Evolutionary conservation across 2,888 invertebrate species (phyloP), one percentile per base, ranked within the genome.

Genomic region (Polia nebulosa): DNA sequence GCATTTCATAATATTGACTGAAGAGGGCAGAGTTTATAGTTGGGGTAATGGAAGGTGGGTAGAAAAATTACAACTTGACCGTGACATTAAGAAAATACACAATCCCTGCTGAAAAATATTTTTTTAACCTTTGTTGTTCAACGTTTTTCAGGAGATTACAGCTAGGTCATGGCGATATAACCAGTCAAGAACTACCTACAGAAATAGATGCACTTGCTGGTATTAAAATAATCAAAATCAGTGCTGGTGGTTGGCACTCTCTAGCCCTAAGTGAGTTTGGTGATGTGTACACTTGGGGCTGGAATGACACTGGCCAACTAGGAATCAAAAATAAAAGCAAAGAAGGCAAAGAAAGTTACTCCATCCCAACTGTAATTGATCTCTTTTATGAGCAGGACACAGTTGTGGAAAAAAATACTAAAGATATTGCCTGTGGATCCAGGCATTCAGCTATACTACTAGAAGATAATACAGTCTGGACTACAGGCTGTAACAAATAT

Each of bases 241-340:
- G 97, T 55, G 97, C 98, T 45, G 98, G 98, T 9, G 98, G 98
- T 13, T 99, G 99, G 99, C 99, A 99, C 90, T 97, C 97, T 62
- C 96, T 97, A 59, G 98, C 97, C 13, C 89, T 98, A 9, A 98
- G 98, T 80, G 96, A 96, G 85, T 96, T 96, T 90, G 98, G 98
- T 17, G 99, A 99, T 89, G 87, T 99, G 0, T 99, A 99, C 88
- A 96, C 96, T 3, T 99, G 99, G 99, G 99, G 99, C 9, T 98
- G 98, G 97, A 99, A 99, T 92, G 97, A 97, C 74, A 97, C 96
- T 85, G 99, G 99, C 0, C 98, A 99, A 91, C 92, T 99, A 20
- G 99, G 99, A 9, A 90, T 97, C 36, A 90, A 92, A 39, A 41
- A 41, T 49, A 88, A 91, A 72, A 78, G 75, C 51, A 80, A 71